phyloP scores from a whole-genome alignment of 2,113 vertebrate species.

The Corvus moneduloides region DNA sequence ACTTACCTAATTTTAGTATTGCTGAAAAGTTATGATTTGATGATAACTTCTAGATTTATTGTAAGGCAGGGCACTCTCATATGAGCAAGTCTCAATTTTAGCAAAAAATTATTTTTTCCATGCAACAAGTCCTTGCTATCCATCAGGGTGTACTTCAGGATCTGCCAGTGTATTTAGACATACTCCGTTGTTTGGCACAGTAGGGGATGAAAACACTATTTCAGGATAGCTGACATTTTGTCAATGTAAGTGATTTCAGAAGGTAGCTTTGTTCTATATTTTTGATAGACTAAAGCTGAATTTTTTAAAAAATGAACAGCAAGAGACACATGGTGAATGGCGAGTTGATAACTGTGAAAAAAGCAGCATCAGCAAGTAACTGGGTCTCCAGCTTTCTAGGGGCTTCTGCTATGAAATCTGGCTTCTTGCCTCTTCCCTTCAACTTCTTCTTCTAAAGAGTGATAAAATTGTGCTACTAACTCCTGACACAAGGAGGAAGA shows the following conservation, averaged over 20 bases:
- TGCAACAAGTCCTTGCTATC: slow-evolving; percentile 6
- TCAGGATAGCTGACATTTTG: slow-evolving; percentile 43
- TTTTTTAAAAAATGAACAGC: background rate
- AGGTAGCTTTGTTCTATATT: slow-evolving; percentile 10
- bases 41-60: background rate
- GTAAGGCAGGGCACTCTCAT: background rate
- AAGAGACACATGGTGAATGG: background rate
- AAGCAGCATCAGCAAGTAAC: background rate
- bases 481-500: background rate
- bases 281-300: background rate
- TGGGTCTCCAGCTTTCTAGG: background rate
- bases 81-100: background rate
- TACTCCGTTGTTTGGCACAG: background rate
- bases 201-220: slow-evolving; percentile 25
- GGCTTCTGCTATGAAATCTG: background rate
- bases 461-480: background rate
- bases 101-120: background rate
- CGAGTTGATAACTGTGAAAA: background rate
- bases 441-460: background rate
- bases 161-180: background rate
- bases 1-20: background rate
- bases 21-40: background rate
- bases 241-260: slow-evolving; percentile 34
- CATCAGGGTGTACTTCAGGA: background rate
- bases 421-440: background rate